Percentiles rank a stretch among this genome's conserved stretches.
Conservation (phyloP, 92 coral and sea anemone genomes). For the Epizoanthus ramosus region DNA sequence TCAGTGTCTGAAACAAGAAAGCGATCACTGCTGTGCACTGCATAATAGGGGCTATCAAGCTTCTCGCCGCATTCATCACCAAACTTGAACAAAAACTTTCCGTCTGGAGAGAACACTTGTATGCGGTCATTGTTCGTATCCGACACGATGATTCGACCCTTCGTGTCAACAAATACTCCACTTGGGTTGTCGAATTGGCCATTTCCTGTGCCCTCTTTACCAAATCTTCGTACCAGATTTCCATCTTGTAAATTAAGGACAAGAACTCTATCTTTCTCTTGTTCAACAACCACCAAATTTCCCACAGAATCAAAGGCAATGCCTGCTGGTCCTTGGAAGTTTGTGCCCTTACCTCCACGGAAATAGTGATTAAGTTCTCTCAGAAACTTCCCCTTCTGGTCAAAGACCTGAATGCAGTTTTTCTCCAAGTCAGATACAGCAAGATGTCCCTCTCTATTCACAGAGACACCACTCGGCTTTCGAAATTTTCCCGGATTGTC, state of each 20-base stretch:
- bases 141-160: slow-evolving; percentile 23
- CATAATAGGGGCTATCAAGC: slow-evolving; percentile 34
- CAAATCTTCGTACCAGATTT: slow-evolving; percentile 37
- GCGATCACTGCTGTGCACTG: slow-evolving; percentile 6
- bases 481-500: slow-evolving; percentile 13
- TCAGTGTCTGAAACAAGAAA: slow-evolving; percentile 46
- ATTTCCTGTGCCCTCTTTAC: slow-evolving; percentile 17
- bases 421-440: slow-evolving; percentile 34
- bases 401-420: slow-evolving; percentile 31
- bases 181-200: slow-evolving; percentile 36
- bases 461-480: slow-evolving; percentile 38
- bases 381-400: slow-evolving; percentile 23
- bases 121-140: slow-evolving; percentile 44
- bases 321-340: slow-evolving; percentile 29
- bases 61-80: slow-evolving; percentile 19
- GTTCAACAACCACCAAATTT: slow-evolving; percentile 34
- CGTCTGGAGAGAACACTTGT: slow-evolving; percentile 31
- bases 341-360: slow-evolving; percentile 20
- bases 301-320: slow-evolving; percentile 23
- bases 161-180: slow-evolving; percentile 14
- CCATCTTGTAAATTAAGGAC: slow-evolving; percentile 17
- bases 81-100: slow-evolving; percentile 18
- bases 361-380: slow-evolving; percentile 29
- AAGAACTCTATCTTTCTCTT: slow-evolving; percentile 30
- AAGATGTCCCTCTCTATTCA: slow-evolving; percentile 15